Percentiles rank a stretch among this genome's conserved stretches.
Conservation (phyloP, 1,140 invertebrate genomes). For the Octopus sinensis region DNA sequence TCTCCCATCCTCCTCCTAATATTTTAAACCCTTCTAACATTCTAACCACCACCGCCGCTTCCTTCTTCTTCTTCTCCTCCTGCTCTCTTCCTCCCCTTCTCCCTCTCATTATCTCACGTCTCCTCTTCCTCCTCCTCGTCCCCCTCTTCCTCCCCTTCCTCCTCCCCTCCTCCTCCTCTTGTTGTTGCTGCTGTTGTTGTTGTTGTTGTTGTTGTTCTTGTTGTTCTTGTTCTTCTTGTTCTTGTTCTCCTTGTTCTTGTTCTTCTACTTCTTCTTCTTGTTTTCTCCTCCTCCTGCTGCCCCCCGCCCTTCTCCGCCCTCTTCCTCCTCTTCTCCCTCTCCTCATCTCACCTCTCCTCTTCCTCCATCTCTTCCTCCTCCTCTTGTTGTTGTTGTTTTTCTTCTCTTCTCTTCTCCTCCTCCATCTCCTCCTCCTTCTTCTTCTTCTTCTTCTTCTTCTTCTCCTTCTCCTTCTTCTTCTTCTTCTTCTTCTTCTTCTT, state of each 20-base stretch:
- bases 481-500: too few species aligned
- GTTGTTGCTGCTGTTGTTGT: not conserved
- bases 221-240: not conserved
- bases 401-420: not conserved
- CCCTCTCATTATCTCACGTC: too few species aligned
- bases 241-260: not conserved
- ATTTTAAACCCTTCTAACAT: too few species aligned
- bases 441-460: too few species aligned
- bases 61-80: not conserved
- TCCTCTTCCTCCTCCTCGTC: constrained; percentile 9
- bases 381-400: not conserved
- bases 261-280: not conserved
- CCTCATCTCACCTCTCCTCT: not conserved
- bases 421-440: not conserved
- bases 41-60: not conserved
- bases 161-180: constrained; percentile 6
- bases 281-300: not conserved
- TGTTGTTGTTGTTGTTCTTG: too few species aligned
- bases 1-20: too few species aligned
- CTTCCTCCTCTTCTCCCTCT: not conserved
- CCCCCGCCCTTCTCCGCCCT: not conserved
- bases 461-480: too few species aligned
- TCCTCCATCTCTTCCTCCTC: not conserved
- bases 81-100: too few species aligned
- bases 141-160: too few species aligned